Percentiles rank a stretch among this genome's conserved stretches.
Conservation (phyloP, 2,113 vertebrate species). For the Chroicocephalus ridibundus region DNA sequence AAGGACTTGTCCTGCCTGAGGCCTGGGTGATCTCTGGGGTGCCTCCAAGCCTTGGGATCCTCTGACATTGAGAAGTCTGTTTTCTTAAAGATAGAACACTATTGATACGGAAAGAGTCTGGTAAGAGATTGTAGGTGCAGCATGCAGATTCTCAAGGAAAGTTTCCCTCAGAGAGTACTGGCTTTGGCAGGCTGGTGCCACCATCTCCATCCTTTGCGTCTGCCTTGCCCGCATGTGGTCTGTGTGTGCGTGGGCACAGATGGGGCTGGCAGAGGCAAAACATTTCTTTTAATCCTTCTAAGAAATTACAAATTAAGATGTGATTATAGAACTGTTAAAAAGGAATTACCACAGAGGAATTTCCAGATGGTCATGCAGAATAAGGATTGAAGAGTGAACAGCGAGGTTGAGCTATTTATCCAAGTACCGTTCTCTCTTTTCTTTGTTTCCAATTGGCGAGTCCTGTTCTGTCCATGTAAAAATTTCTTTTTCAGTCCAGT, state of each 20-base stretch:
- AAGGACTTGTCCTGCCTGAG: not conserved
- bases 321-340: slow-evolving; percentile 52
- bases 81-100: not conserved
- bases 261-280: not conserved
- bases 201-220: not conserved
- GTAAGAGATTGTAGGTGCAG: not conserved
- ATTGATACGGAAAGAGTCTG: not conserved
- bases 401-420: slow-evolving; percentile 19
- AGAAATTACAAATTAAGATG: slow-evolving; percentile 56
- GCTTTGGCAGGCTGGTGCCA: not conserved
- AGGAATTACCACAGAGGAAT: slow-evolving; percentile 33
- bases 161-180: not conserved
- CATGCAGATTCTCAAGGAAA: not conserved
- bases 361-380: slow-evolving; percentile 51
- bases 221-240: not conserved
- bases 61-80: not conserved
- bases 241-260: not conserved
- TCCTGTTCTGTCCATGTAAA: not conserved
- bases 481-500: not conserved
- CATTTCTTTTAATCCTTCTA: slow-evolving; percentile 47
- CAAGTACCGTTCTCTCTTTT: not conserved
- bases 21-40: not conserved
- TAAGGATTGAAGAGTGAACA: slow-evolving; percentile 9
- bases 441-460: not conserved
- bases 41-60: not conserved